Conservation (phyloP, 2,797 vertebrate genomes). For the Danio aesculapii region DNA sequence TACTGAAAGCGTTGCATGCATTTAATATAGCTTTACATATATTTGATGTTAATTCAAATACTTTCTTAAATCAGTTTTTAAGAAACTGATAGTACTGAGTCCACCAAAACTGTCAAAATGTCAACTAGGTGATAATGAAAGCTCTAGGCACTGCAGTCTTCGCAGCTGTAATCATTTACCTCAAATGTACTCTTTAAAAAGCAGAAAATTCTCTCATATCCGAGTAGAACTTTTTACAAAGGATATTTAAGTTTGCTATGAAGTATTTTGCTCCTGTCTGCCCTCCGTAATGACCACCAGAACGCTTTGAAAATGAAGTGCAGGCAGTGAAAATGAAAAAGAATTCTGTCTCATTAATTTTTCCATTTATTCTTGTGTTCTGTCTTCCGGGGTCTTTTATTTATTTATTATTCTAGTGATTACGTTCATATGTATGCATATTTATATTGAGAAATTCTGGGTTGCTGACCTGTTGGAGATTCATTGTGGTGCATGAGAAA, state of each 20-base stretch:
- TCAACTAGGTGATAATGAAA: constrained; percentile 19
- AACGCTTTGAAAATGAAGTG: constrained; percentile 3
- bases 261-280: neutral
- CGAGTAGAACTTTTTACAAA: constrained; percentile 1
- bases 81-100: neutral
- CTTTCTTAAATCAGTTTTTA: neutral
- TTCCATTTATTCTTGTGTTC: neutral
- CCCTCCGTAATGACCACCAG: neutral
- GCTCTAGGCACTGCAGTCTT: constrained; percentile 15
- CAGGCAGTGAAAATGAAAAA: neutral
- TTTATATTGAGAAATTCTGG: neutral
- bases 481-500: constrained; percentile 17
- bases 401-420: constrained; percentile 6
- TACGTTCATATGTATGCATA: neutral
- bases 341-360: neutral
- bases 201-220: constrained; percentile 13
- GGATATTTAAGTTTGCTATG: constrained; percentile 4
- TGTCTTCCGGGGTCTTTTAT: neutral
- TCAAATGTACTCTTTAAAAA: constrained; percentile 13
- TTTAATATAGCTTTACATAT: constrained; percentile 9
- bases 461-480: constrained; percentile 13
- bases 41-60: neutral
- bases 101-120: neutral
- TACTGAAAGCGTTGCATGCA: neutral
- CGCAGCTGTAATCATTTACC: constrained; percentile 13